A percentile compares a stretch with the other conserved stretches of the same genome.
phyloP scores from a whole-genome alignment of 2,113 vertebrate genomes.

The Anser cygnoides region DNA sequence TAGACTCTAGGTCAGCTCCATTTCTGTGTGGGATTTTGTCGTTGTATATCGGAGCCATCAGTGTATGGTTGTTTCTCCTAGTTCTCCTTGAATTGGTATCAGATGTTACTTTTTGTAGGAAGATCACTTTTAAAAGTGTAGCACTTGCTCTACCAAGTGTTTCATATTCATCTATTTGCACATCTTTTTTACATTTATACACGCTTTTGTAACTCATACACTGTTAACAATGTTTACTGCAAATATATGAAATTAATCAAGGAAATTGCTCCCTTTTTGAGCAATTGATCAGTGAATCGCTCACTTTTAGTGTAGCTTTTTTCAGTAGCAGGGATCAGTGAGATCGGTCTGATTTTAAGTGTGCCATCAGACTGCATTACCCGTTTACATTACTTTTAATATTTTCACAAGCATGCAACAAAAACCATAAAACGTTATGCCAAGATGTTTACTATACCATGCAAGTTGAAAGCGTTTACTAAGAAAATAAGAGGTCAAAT shows the following conservation, averaged over 20 bases:
- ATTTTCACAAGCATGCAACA: neutral
- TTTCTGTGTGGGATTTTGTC: neutral
- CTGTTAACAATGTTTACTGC: neutral
- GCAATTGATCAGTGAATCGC: neutral
- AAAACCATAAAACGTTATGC: constrained; percentile 23
- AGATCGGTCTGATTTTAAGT: neutral
- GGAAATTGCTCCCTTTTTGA: neutral
- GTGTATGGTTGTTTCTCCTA: neutral
- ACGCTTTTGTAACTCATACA: neutral
- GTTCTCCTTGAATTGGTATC: neutral
- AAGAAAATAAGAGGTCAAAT: constrained; percentile 57
- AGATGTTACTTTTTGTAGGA: neutral
- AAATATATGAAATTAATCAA: neutral
- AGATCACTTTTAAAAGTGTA: neutral
- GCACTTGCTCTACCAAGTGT: neutral
- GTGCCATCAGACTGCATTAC: neutral
- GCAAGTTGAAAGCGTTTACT: constrained; percentile 61
- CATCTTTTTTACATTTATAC: neutral
- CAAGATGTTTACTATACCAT: constrained; percentile 27
- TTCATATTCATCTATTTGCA: neutral
- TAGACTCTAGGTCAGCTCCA: neutral
- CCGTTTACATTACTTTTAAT: neutral
- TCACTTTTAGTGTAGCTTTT: neutral
- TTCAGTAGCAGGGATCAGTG: neutral
- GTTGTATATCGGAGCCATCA: accelerated